Evolutionary conservation across 2,888 invertebrate genomes (phyloP).

Genomic region (Tetramorium bicarinatum): DNA sequence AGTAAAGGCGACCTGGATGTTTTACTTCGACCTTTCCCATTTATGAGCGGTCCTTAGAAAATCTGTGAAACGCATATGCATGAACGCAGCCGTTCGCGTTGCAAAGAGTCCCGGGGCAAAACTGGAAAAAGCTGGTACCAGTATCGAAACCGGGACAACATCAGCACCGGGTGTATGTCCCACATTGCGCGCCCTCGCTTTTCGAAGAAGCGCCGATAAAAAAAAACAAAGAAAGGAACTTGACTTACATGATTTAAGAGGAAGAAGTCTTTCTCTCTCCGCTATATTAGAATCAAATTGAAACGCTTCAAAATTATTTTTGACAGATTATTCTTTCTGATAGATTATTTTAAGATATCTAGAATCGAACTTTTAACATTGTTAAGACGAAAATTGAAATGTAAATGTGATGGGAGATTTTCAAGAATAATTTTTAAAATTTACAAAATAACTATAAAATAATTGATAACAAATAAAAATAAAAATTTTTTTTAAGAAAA

Average conservation of each 20-base stretch:
- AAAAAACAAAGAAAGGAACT: background rate
- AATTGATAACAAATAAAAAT: background rate
- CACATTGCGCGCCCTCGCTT: constrained; percentile 38
- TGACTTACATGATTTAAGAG: background rate
- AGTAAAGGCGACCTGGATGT: constrained; percentile 11
- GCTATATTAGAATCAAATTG: background rate
- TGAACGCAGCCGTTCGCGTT: constrained; percentile 4
- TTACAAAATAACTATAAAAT: background rate
- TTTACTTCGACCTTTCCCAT: constrained; percentile 5
- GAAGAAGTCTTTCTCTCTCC: background rate
- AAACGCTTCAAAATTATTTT: constrained; percentile 1
- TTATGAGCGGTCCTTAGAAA: constrained; percentile 16
- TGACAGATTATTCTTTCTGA: too few relatives aligned
- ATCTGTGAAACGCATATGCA: constrained; percentile 21
- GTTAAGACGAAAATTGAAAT: background rate
- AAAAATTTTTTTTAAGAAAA: background rate
- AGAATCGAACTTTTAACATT: background rate
- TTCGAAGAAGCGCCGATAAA: constrained; percentile 6
- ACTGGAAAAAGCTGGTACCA: constrained; percentile 28
- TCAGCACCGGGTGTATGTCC: constrained; percentile 51
- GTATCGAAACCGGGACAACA: constrained; percentile 35
- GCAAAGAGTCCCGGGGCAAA: constrained; percentile 7
- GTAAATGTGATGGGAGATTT: background rate
- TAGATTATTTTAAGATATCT: background rate
- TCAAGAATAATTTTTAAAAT: constrained; percentile 1